Conservation (phyloP, 1,140 invertebrate genomes). For the Bombus waltoni region DNA sequence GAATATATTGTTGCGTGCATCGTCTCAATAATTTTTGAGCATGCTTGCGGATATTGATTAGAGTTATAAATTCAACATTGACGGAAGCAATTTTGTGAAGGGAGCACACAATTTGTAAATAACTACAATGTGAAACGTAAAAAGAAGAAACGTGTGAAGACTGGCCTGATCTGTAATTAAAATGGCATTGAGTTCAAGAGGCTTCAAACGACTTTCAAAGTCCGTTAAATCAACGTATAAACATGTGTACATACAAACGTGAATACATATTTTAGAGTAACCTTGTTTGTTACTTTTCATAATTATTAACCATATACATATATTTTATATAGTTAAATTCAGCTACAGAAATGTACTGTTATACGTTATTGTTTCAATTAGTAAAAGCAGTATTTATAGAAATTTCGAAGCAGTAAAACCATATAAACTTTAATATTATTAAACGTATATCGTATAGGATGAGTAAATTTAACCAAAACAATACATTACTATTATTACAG, state of each 20-base stretch:
- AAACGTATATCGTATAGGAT: no score
- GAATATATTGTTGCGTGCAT: conserved; percentile 17
- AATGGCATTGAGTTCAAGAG: background rate
- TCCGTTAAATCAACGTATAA: background rate
- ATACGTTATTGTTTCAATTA: background rate
- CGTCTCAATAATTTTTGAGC: conserved; percentile 9
- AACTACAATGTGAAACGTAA: background rate
- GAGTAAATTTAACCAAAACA: no score
- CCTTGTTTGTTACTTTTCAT: no score
- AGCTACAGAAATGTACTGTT: background rate
- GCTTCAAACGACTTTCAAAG: background rate
- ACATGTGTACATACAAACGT: background rate
- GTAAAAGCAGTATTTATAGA: background rate
- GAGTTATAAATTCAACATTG: conserved; percentile 23
- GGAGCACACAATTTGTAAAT: background rate
- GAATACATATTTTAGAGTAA: background rate
- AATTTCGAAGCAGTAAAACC: no score
- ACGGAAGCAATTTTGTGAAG: background rate
- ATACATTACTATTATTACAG: no score
- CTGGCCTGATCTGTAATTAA: background rate
- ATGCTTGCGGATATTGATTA: background rate
- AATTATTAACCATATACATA: no score
- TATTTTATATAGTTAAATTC: background rate
- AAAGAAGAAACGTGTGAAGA: background rate
- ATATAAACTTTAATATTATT: no score